phyloP scores from a whole-genome alignment of 2,113 vertebrate species.

The Poeciliopsis prolifica region DNA sequence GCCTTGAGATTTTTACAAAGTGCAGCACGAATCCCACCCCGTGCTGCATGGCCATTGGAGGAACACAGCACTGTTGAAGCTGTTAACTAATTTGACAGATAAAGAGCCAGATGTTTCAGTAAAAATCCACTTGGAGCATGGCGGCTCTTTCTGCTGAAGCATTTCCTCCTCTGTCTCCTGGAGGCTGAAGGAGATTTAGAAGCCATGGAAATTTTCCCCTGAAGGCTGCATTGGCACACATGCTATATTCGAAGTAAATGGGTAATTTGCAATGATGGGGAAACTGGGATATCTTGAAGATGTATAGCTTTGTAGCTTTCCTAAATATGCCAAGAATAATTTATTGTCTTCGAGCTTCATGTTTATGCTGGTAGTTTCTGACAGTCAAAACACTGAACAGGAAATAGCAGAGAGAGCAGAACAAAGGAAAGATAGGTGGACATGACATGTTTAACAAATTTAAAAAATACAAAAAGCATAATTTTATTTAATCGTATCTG shows the following conservation, averaged over 20 bases:
- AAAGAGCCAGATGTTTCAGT: constrained; percentile 46
- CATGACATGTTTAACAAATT: neutral
- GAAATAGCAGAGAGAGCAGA: neutral
- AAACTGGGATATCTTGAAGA: constrained; percentile 31
- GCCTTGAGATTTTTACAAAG: constrained; percentile 9
- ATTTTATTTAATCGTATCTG: neutral
- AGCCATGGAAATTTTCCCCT: constrained; percentile 48
- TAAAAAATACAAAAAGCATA: neutral
- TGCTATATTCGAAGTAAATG: constrained; percentile 23
- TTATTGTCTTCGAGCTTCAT: constrained; percentile 8
- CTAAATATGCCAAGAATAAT: constrained; percentile 13
- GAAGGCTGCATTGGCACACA: constrained; percentile 30
- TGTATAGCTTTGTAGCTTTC: constrained; percentile 12
- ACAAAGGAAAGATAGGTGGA: neutral
- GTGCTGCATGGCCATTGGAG: constrained; percentile 30
- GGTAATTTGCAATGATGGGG: constrained; percentile 33
- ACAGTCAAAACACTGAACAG: constrained; percentile 1
- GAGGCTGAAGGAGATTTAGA: constrained; percentile 43
- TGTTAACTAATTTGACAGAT: constrained; percentile 46
- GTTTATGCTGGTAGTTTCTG: constrained; percentile 3
- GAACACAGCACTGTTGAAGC: constrained; percentile 30
- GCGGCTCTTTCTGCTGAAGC: constrained; percentile 16
- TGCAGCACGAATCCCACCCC: constrained; percentile 7
- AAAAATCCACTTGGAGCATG: constrained; percentile 20
- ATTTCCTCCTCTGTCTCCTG: constrained; percentile 35